Base-by-base conservation (phyloP, 37 sponge, comb jelly and placozoan genomes). In the Agelas oroides region DNA sequence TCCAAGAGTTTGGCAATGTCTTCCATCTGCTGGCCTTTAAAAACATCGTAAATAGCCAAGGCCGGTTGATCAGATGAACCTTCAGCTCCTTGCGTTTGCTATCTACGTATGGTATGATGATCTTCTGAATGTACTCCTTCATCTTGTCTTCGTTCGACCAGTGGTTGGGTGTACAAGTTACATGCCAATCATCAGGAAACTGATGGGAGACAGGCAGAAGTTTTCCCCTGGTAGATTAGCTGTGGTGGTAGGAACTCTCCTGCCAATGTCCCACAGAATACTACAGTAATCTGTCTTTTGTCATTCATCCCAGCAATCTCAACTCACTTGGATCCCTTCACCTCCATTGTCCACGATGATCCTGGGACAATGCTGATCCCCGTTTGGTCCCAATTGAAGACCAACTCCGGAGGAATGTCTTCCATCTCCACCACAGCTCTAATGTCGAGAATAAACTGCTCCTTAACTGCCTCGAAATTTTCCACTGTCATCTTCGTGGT, bases 161-260 rank as follows among this genome's bases (percentile, higher is more conserved):
- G 46, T 46, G 46, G 8, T 46, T 46, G 46, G 46, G 46, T 46
- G 46, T 46, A 46, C 46, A 46, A 8, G 46, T 68, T 0, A 90
- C 78, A 71, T 82, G 32, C 86, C 86, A 90, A 0, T n/a, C 77
- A 23, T 70, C 28, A 25, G 91, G 91, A 77, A 84, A 69, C 19
- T 41, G 0, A 19, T 18, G 91, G 86, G 52, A 85, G 91, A 61
- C 82, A 82, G 11, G 73, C 33, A 12, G 52, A 13, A 17, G 82
- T 79, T 55, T 85, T 90, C 27, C 90, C 90, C 25, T 46, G 46
- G 59, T 83, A 90, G n/a, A 90, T 84, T 8, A 85, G 25, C 60
- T 90, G 90, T 0, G 52, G 33, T 28, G 90, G 90, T 1, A 90
- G 81, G 58, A 57, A 69, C 36, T 76, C 65, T 5, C 85, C 90